These are phyloP conservation scores for Columba guinea DNA, from an alignment of 2,797 vertebrate species.

Conservation along the genomic window DNA sequence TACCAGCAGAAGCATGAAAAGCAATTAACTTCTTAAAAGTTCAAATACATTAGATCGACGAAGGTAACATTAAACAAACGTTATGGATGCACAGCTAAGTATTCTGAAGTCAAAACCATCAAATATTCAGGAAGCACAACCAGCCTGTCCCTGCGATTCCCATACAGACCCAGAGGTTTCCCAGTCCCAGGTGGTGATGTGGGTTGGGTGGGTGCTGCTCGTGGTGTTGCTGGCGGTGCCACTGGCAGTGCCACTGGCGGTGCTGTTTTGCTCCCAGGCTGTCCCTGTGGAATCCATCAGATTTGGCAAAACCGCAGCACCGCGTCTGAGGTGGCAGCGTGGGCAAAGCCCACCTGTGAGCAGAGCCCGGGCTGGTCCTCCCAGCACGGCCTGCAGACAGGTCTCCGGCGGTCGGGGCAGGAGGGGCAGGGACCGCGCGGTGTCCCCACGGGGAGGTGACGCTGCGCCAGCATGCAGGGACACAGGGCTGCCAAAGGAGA, in stretches of 20 bases:
- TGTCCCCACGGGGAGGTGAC: accelerated
- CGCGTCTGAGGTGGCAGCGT: too few species aligned
- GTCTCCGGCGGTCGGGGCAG: too few species aligned
- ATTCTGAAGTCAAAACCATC: not conserved
- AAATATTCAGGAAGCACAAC: not conserved
- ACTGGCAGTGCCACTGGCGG: too few species aligned
- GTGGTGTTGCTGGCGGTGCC: too few species aligned
- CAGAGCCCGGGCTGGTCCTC: too few species aligned
- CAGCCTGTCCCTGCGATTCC: not conserved
- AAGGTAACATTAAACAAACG: not conserved
- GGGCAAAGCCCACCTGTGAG: too few species aligned
- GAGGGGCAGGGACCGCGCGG: too few species aligned
- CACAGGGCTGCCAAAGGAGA: too few species aligned
- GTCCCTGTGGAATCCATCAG: too few species aligned
- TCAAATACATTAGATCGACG: not conserved
- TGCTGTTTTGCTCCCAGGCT: too few species aligned
- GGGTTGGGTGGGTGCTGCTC: not conserved
- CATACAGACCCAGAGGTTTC: not conserved
- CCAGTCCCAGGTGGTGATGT: accelerated
- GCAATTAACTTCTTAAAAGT: slow-evolving; percentile 26
- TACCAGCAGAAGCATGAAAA: not conserved
- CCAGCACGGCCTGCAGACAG: too few species aligned
- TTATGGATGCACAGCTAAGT: not conserved
- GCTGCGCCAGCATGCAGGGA: accelerated
- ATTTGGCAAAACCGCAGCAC: too few species aligned